Evolutionary conservation across 2,797 vertebrate genomes (phyloP), one percentile per base, ranked within the genome.

Genomic region (Mus caroli): DNA sequence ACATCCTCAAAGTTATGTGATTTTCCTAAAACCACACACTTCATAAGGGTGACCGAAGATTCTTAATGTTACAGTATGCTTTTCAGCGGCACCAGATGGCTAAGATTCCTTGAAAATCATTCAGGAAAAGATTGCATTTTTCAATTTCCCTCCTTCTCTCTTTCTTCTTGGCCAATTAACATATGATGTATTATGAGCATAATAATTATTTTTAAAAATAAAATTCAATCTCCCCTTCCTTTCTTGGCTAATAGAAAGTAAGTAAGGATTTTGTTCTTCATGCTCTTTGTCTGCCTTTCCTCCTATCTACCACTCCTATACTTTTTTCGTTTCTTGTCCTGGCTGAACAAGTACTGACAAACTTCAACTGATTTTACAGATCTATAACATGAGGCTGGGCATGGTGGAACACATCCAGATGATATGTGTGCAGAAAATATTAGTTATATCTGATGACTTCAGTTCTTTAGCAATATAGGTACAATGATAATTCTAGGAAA

Each of bases 81-180:
- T 96, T 96, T 85, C 26, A 67, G 43, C 91, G 58, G 46, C 40
- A 77, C 79, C 46, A 67, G 62, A 85, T 91, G 40, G 31, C 31
- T 94, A 90, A 76, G 54, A 87, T 64, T 91, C 37, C 8, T 54
- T 92, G 19, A 92, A 62, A 28, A 37, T 64, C 1, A 67, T 78
- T 91, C 69, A 46, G 62, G 28, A 80, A 94, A 93, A 26, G 8
- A 46, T 62, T 84, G 0, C 28, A 50, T 64, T 24, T 95, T 79
- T 83, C 11, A 14, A 26, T 58, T 7, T 60, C 10, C 50, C 2
- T 34, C 62, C 40, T 12, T 76, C 71, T 90, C 20, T 11, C 4
- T 50, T 22, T 15, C 6, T 64, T 58, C 92, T 37, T 77, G 43
- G 58, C 71, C 37, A 76, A 50, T 40, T 2, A 46, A 54, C 22